Evolutionary conservation across 2,888 invertebrate genomes (phyloP).

Genomic region (Panzeria rudis): DNA sequence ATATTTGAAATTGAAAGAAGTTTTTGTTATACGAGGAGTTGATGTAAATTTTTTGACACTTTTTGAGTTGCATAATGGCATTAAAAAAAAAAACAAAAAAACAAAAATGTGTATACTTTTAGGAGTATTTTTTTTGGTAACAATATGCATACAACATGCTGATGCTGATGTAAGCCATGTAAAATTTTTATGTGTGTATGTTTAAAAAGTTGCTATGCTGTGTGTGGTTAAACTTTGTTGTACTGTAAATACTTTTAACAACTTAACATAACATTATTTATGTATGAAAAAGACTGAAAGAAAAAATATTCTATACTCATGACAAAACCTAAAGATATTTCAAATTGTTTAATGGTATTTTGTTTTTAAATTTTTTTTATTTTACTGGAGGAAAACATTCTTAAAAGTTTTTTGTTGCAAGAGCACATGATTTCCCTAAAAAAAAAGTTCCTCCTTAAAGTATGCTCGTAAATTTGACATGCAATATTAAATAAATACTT

Average conservation of each 20-base stretch:
- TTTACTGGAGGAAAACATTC: conserved; percentile 13
- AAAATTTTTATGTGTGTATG: background rate
- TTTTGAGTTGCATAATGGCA: conserved; percentile 43
- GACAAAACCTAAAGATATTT: conserved; percentile 49
- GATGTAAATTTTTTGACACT: conserved; percentile 68
- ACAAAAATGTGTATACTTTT: conserved; percentile 22
- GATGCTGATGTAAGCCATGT: conserved; percentile 10
- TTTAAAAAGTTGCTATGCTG: conserved; percentile 41
- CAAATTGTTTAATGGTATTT: conserved; percentile 47
- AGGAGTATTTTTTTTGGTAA: background rate
- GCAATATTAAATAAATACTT: background rate
- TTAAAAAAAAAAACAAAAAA: background rate
- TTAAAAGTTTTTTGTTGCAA: conserved; percentile 6
- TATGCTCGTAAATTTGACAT: background rate
- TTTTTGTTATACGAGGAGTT: conserved; percentile 28
- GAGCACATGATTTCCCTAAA: background rate
- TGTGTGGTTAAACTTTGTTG: conserved; percentile 66
- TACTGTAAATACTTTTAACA: conserved; percentile 66
- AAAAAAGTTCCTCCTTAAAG: background rate
- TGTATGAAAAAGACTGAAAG: background rate
- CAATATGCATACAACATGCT: no score
- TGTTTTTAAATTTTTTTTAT: conserved; percentile 11
- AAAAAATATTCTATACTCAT: background rate
- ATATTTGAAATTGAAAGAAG: conserved; percentile 1
- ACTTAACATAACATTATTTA: conserved; percentile 56